Base-by-base conservation (phyloP, 1,140 invertebrate genomes). In the Orchesella cincta region DNA sequence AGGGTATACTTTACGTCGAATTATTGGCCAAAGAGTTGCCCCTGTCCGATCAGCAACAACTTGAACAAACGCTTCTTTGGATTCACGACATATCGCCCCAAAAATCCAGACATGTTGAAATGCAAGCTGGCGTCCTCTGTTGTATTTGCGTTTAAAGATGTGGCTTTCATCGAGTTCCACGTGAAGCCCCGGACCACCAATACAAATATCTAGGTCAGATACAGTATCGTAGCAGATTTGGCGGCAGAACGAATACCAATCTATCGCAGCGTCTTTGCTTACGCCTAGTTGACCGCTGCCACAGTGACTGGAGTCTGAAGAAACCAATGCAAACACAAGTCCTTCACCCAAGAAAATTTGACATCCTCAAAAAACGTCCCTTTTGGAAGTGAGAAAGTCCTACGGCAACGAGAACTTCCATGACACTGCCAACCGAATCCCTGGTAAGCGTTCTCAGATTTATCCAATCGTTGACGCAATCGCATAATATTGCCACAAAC, bases 81-180 rank as follows among this genome's bases (percentile, higher is more conserved):
- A 35, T 74, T 78, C 76, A 1, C 79, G 34, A 26, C 76, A 78
- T 46, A 78, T 76, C 1, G 67, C 79, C 16, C 79, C 75, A 74
- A 81, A 81, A 0, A 80, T 51, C 77, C 79, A 80, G 12, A 76
- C 34, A 33, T 78, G 3, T 52, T 78, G 34, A 70, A 52, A 1
- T n/a, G 76, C 77, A 0, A 78, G 31, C 16, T 71, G 26, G 29
- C 79, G 1, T 16, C 75, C 77, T 39, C 79, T 52, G 39, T 57
- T 54, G 35, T 78, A 80, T 62, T 80, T 80, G 0, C 72, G 3
- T 14, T 52, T 51, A 34, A 33, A 76, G 0, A 78, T 8, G n/a
- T 78, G 77, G 26, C 26, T 16, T 78, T 81, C 77, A 46, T 80
- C 79, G 20, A 78, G 57, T 77, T 80, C 76, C 12, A 73, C 51